Conservation (phyloP, 2,888 invertebrate species). For the Epistrophe eligans region DNA sequence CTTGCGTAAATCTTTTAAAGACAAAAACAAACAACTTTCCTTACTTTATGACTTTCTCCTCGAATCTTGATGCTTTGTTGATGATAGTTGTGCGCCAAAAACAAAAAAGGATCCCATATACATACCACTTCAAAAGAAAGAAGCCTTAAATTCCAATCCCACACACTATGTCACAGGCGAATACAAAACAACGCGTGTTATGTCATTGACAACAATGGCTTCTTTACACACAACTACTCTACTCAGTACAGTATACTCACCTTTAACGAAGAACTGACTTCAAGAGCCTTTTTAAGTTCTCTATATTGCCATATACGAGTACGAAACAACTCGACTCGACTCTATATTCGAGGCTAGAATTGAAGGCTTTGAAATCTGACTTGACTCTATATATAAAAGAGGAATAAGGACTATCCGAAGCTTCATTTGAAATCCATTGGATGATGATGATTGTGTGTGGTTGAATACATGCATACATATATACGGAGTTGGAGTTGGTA, state of each 20-base stretch:
- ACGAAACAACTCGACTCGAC: slow-evolving; percentile 10
- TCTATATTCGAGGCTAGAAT: slow-evolving; percentile 13
- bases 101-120: neutral
- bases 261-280: slow-evolving; percentile 38
- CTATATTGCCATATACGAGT: slow-evolving; percentile 14
- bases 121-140: neutral
- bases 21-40: slow-evolving; percentile 41
- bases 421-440: slow-evolving; percentile 53
- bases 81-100: neutral
- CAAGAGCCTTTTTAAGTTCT: slow-evolving; percentile 30
- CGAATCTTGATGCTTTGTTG: neutral
- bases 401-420: slow-evolving; percentile 17
- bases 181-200: slow-evolving; percentile 47
- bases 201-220: slow-evolving; percentile 51
- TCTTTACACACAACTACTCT: neutral
- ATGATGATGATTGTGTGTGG: slow-evolving; percentile 46
- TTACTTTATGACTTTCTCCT: neutral
- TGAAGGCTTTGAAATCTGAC: neutral
- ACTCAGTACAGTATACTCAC: slow-evolving; percentile 4
- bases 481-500: slow-evolving; percentile 3
- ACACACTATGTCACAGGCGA: slow-evolving; percentile 52
- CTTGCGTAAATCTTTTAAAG: slow-evolving; percentile 65
- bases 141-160: slow-evolving; percentile 33
- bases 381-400: neutral
- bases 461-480: slow-evolving; percentile 25